Evolutionary conservation across 1,140 invertebrate species (phyloP), one percentile per base, ranked within the genome.

Genomic region (Brachystomella parvula): DNA sequence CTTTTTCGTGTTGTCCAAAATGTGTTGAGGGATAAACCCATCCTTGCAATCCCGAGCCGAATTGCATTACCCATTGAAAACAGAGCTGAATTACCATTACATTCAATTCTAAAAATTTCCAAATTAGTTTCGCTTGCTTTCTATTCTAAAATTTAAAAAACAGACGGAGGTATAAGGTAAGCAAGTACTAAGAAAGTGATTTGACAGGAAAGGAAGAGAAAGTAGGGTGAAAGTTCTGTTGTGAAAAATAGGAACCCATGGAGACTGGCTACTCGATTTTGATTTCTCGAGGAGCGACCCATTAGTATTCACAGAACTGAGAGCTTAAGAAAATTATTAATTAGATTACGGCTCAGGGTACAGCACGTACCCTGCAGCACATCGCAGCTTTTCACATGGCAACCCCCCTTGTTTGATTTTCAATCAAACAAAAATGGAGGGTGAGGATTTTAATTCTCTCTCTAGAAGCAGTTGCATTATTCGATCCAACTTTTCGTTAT

Each of bases 141-240:
- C n/a, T n/a, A n/a, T n/a, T n/a, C n/a, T n/a, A n/a, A n/a, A n/a
- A n/a, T 44, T n/a, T 44, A 44, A 44, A 53, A 24, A 53, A 12
- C 6, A 19, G 49, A 6, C 6, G 12, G 49, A 53, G 24, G 49
- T 6, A 53, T 6, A 15, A 24, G 24, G 9, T 53, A 53, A 53
- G 24, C 6, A 24, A 44, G 39, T n/a, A 44, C 9, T 44, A 17
- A 53, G 21, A 12, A 15, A 24, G 24, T 17, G 6, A 24, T 19
- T 53, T 6, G 49, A 24, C 12, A 6, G 9, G 3, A 53, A 17
- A 19, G 3, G 24, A 17, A 15, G 49, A 26, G 49, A 53, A 53
- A 53, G 49, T 53, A n/a, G n/a, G 49, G 39, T 44, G 49, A 53
- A 53, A 9, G 49, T 53, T 53, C 6, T 53, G 49, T 53, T 53